These are phyloP conservation scores for Daktulosphaira vitifoliae DNA, from an alignment of 1,140 invertebrate genomes.

Conservation along the genomic window DNA sequence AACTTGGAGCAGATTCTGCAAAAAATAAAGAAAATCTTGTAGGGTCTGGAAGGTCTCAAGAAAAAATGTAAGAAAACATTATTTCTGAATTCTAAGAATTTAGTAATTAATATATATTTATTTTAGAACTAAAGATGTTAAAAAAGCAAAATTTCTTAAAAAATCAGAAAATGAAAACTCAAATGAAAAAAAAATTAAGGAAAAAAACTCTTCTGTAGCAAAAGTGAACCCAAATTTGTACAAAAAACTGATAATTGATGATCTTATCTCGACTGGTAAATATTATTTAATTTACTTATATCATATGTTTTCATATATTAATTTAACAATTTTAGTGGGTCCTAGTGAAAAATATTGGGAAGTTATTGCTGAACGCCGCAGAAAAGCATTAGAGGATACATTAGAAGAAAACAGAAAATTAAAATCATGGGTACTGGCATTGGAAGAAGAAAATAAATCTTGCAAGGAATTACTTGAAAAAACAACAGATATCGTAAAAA, in stretches of 20 bases:
- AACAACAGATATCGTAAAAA: slow-evolving; percentile 55
- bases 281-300: background rate
- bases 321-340: slow-evolving; percentile 41
- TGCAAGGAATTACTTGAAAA: slow-evolving; percentile 59
- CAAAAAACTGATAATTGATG: slow-evolving; percentile 34
- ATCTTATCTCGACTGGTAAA: slow-evolving; percentile 36
- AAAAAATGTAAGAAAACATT: background rate
- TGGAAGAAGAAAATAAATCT: slow-evolving; percentile 55
- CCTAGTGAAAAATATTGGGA: slow-evolving; percentile 61
- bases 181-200: background rate
- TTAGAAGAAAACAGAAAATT: slow-evolving; percentile 54
- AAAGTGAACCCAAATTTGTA: slow-evolving; percentile 21
- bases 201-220: background rate
- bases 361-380: slow-evolving; percentile 54
- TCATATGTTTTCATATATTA: background rate
- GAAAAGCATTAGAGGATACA: slow-evolving; percentile 54
- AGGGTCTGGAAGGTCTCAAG: slow-evolving; percentile 34
- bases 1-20: slow-evolving; percentile 35
- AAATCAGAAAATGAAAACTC: background rate
- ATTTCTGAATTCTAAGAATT: background rate
- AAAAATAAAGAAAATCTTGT: slow-evolving; percentile 38
- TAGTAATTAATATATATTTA: background rate
- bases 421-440: slow-evolving; percentile 46
- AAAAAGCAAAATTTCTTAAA: background rate
- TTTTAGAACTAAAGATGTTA: background rate